A percentile compares a stretch with the other conserved stretches of the same genome.
Conservation (phyloP, 1,140 invertebrate genomes). For the Samia ricini region DNA sequence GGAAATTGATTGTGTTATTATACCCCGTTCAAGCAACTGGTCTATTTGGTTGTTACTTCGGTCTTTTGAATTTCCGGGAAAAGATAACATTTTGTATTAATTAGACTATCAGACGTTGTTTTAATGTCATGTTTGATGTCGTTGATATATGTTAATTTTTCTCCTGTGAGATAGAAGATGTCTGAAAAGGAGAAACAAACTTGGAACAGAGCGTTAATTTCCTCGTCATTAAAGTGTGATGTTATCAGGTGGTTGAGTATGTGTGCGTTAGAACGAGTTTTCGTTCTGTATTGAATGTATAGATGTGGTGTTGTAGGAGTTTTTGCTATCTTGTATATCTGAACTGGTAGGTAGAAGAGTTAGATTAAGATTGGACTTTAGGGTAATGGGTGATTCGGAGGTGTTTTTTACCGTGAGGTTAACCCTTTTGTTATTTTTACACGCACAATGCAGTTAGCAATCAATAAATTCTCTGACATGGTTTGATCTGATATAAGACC, state of each 20-base stretch:
- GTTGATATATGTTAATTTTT: constrained; percentile 22
- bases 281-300: neutral
- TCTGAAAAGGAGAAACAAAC: constrained; percentile 26
- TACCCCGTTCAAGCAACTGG: constrained; percentile 42
- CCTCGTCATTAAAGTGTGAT: constrained; percentile 30
- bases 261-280: neutral
- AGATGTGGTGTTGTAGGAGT: neutral
- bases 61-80: constrained; percentile 46
- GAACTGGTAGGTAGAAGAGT: constrained; percentile 2
- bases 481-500: constrained; percentile 24
- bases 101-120: constrained; percentile 11
- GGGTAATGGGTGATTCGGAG: constrained; percentile 10
- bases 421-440: constrained; percentile 29
- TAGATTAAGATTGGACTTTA: constrained; percentile 22
- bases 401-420: constrained; percentile 20
- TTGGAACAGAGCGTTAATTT: constrained; percentile 17
- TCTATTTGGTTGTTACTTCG: constrained; percentile 52
- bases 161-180: constrained; percentile 27
- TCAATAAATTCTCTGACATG: constrained; percentile 11
- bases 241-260: constrained; percentile 18
- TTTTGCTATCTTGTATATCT: neutral
- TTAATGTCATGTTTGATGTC: constrained; percentile 33
- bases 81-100: constrained; percentile 39
- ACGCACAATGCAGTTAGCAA: constrained; percentile 25
- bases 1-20: constrained; percentile 37